phyloP scores from a whole-genome alignment of 2,113 vertebrate species.

The Phaetusa simplex region DNA sequence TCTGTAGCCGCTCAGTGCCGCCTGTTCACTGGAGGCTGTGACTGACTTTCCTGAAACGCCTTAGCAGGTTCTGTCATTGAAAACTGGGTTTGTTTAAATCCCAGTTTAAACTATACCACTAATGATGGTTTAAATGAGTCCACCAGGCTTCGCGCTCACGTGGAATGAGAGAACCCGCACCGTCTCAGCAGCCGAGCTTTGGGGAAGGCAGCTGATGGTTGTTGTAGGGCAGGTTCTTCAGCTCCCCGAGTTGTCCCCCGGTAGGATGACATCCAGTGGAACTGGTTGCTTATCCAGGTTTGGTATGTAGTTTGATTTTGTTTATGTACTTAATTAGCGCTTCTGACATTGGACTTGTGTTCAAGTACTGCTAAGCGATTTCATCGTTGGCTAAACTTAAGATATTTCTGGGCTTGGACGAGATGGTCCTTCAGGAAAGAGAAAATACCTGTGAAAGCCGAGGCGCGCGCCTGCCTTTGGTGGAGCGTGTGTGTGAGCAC shows the following conservation, averaged over 20 bases:
- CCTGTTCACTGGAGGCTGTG: neutral
- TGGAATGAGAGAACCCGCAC: accelerated
- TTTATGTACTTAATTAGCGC: neutral
- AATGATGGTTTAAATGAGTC: neutral
- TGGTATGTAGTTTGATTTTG: neutral
- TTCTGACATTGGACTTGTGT: neutral
- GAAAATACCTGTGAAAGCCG: neutral
- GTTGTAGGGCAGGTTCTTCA: neutral
- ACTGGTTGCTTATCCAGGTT: neutral
- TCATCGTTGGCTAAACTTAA: neutral
- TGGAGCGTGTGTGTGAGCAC: neutral
- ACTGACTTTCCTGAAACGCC: neutral
- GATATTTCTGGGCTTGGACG: neutral
- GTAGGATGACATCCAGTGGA: neutral
- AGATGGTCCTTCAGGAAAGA: neutral
- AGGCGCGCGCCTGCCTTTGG: neutral
- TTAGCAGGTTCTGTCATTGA: neutral
- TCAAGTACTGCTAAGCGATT: neutral
- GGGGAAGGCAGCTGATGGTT: neutral
- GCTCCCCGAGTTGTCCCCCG: neutral
- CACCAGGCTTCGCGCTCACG: neutral
- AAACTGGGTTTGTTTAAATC: neutral
- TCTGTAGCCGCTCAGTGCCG: neutral
- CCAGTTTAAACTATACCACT: neutral
- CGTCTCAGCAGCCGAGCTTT: neutral